Conservation (phyloP, 2,113 vertebrate genomes). For the Merops nubicus region DNA sequence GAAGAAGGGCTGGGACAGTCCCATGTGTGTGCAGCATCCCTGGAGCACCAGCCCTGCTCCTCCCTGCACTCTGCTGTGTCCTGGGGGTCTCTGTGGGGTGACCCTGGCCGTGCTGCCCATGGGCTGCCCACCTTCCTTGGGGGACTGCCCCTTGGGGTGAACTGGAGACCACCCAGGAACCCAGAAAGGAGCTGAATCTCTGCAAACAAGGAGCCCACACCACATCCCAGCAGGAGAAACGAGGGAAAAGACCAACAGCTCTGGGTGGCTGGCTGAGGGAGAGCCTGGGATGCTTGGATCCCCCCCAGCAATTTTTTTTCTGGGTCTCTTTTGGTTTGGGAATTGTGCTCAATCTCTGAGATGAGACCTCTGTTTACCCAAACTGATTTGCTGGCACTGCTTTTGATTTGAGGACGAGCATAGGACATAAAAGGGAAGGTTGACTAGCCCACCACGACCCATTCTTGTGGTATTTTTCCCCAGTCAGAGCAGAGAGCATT, state of each 20-base stretch:
- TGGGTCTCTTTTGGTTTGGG: background rate
- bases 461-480: rapidly evolving
- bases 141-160: background rate
- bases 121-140: background rate
- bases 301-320: background rate
- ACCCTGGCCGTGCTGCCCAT: background rate
- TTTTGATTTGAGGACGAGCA: background rate
- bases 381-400: background rate
- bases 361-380: background rate
- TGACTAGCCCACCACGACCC: background rate
- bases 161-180: background rate
- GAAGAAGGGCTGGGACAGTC: background rate
- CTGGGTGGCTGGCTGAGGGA: rapidly evolving
- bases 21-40: background rate
- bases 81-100: background rate
- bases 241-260: background rate
- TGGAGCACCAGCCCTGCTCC: background rate
- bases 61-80: background rate
- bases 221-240: rapidly evolving
- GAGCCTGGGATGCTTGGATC: background rate
- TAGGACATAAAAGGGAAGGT: background rate
- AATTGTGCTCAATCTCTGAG: rapidly evolving
- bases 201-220: background rate
- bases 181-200: background rate
- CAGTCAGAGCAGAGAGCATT: rapidly evolving